phyloP scores from a whole-genome alignment of 2,888 invertebrate species.

The Pterostichus madidus region DNA sequence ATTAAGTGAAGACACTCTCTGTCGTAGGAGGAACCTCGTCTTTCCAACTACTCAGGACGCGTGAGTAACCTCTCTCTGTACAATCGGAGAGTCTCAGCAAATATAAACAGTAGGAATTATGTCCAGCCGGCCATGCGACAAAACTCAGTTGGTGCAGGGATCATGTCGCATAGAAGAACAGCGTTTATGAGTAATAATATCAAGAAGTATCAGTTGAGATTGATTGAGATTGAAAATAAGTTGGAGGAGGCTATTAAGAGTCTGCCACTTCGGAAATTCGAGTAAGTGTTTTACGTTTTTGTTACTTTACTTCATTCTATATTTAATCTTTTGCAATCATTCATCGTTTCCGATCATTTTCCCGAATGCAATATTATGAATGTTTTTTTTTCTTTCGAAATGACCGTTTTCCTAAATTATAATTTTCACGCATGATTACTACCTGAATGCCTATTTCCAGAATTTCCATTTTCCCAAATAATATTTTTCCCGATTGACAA shows the following conservation, averaged over 20 bases:
- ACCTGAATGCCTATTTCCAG: too few species aligned
- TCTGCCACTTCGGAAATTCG: constrained; percentile 90
- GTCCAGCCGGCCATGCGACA: constrained; percentile 19
- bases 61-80: constrained; percentile 2
- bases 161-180: constrained; percentile 78
- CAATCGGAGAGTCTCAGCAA: constrained; percentile 57
- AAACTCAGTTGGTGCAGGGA: constrained; percentile 59
- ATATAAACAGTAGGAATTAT: constrained; percentile 66
- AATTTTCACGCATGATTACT: too few species aligned
- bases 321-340: constrained; percentile 12
- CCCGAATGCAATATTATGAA: too few species aligned
- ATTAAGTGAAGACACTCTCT: constrained; percentile 33
- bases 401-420: too few species aligned
- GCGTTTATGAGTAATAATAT: constrained; percentile 85
- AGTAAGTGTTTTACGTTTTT: constrained; percentile 80
- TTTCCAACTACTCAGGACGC: constrained; percentile 5
- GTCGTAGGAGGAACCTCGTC: constrained; percentile 32
- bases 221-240: constrained; percentile 85
- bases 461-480: too few species aligned
- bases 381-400: too few species aligned
- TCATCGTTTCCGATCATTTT: too few species aligned
- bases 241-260: constrained; percentile 90
- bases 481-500: too few species aligned
- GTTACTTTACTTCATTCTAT: too few species aligned
- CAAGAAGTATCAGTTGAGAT: constrained; percentile 83